Conservation (phyloP, 2,888 invertebrate species). For the Eledona agricola region DNA sequence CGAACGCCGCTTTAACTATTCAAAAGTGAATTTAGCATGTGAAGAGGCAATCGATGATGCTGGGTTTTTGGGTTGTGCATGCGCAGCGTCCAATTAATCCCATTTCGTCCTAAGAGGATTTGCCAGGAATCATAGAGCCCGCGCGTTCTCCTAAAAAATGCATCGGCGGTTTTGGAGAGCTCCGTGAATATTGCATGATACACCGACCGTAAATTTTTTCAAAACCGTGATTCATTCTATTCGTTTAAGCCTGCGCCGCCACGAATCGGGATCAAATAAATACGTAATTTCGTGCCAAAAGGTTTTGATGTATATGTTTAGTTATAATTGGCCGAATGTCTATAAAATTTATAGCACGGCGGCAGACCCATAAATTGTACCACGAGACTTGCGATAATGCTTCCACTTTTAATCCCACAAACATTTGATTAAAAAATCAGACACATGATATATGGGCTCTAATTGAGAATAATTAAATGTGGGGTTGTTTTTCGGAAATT, state of each 20-base stretch:
- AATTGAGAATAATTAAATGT: conserved; percentile 29
- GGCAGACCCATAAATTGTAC: conserved; percentile 25
- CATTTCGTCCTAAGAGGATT: conserved; percentile 22
- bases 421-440: conserved; percentile 29
- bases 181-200: conserved; percentile 16
- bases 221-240: conserved; percentile 28
- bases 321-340: conserved; percentile 27
- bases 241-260: conserved; percentile 19
- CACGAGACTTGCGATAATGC: conserved; percentile 26
- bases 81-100: conserved; percentile 24
- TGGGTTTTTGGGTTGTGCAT: conserved; percentile 19
- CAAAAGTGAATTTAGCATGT: conserved; percentile 12
- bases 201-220: not conserved
- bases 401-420: conserved; percentile 26
- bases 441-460: conserved; percentile 23
- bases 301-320: conserved; percentile 31
- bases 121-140: conserved; percentile 13
- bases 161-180: conserved; percentile 6
- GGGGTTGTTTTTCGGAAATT: conserved; percentile 19
- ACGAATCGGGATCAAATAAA: conserved; percentile 25
- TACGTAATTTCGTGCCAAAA: conserved; percentile 30
- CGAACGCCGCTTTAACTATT: conserved; percentile 22
- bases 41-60: conserved; percentile 23
- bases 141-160: conserved; percentile 18
- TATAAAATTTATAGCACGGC: conserved; percentile 28